phyloP scores from a whole-genome alignment of 1,140 invertebrate genomes.

The Mesaphorura yosii region DNA sequence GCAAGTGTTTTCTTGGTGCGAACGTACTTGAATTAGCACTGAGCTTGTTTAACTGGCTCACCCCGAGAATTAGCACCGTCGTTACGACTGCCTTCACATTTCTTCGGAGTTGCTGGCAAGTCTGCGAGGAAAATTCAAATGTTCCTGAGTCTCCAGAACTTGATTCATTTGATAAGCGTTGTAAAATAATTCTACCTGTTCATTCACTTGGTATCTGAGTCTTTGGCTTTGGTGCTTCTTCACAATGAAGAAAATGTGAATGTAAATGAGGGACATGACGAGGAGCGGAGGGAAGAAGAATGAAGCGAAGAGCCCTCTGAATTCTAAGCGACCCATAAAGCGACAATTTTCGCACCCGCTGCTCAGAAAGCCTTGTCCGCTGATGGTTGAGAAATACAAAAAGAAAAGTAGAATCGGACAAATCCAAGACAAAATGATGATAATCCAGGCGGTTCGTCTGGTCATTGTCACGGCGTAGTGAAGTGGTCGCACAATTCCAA shows the following conservation, averaged over 20 bases:
- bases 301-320: conserved; percentile 33
- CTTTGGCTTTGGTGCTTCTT: conserved; percentile 41
- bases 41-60: too few relatives aligned
- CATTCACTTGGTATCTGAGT: conserved; percentile 33
- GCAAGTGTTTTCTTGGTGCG: too few relatives aligned
- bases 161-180: too few relatives aligned
- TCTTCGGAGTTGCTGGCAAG: conserved; percentile 35
- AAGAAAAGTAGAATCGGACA: conserved; percentile 42
- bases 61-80: conserved; percentile 52
- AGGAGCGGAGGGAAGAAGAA: conserved; percentile 40
- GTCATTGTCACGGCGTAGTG: conserved; percentile 49
- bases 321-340: conserved; percentile 16
- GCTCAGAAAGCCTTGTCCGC: conserved; percentile 39
- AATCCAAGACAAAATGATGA: conserved; percentile 45
- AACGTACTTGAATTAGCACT: too few relatives aligned
- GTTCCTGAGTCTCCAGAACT: neutral
- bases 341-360: conserved; percentile 33
- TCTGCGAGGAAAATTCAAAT: conserved; percentile 13
- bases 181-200: neutral
- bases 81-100: conserved; percentile 55
- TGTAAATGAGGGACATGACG: conserved; percentile 47
- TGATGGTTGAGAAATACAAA: conserved; percentile 39
- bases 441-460: conserved; percentile 36
- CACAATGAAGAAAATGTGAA: conserved; percentile 48
- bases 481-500: conserved; percentile 49